These are phyloP conservation scores for Gonatopus flavifemur DNA, from an alignment of 1,140 invertebrate species.

Conservation along the genomic window DNA sequence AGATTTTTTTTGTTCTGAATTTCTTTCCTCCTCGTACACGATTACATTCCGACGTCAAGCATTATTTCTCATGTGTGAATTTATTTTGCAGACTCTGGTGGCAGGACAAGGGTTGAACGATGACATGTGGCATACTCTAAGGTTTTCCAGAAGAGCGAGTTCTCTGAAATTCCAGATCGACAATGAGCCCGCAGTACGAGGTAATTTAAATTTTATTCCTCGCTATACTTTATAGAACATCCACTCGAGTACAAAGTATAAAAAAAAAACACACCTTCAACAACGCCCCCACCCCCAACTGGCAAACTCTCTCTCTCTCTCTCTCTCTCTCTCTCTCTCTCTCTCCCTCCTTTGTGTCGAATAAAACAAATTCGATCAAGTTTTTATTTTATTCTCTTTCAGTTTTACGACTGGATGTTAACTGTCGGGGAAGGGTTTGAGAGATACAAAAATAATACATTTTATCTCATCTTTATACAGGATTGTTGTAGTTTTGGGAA, in stretches of 20 bases:
- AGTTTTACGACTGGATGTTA: conserved; percentile 4
- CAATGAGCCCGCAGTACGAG: conserved; percentile 75
- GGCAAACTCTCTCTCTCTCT: background rate
- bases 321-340: background rate
- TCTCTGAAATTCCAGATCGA: conserved; percentile 85
- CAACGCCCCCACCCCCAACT: no score
- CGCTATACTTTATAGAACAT: no score
- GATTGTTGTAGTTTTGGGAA: no score
- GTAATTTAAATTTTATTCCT: conserved; percentile 71
- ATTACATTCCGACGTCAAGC: no score
- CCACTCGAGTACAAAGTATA: background rate
- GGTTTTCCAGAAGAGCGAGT: conserved; percentile 80
- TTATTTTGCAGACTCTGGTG: conserved; percentile 76
- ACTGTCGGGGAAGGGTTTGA: conserved; percentile 2
- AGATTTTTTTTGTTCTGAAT: no score
- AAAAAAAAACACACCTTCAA: no score
- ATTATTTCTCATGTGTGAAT: background rate
- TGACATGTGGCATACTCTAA: conserved; percentile 91
- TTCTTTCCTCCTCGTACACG: no score
- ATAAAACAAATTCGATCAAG: conserved; percentile 9
- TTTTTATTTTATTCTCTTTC: conserved; percentile 5
- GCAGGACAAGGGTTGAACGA: conserved; percentile 86
- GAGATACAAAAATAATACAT: background rate
- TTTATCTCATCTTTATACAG: no score
- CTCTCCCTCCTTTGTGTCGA: background rate